Conservation (phyloP, 2,888 invertebrate species). For the Autographa pulchrina region DNA sequence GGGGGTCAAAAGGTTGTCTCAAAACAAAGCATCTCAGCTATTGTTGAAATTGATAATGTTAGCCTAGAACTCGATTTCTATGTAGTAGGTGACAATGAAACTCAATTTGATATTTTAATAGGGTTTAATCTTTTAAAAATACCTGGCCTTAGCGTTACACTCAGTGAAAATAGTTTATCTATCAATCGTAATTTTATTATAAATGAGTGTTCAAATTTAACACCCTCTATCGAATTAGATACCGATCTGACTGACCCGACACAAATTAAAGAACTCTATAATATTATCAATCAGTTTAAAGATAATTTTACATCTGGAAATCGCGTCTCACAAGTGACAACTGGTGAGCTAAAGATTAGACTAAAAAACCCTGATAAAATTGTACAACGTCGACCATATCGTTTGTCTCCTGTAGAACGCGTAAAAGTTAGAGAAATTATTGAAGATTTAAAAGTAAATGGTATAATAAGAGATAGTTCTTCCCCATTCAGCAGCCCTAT, state of each 20-base stretch:
- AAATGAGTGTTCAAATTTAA: neutral
- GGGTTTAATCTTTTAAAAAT: neutral
- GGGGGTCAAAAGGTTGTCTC: no score
- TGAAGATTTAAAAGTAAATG: neutral
- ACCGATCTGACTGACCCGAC: neutral
- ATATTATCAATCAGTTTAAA: constrained; percentile 10
- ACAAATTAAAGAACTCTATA: constrained; percentile 3
- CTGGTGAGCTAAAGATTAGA: neutral
- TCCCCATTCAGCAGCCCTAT: neutral
- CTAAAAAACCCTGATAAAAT: neutral
- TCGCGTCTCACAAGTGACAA: constrained; percentile 3
- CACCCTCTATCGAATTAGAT: neutral
- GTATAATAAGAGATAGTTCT: constrained; percentile 6
- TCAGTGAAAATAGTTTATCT: neutral
- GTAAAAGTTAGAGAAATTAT: neutral
- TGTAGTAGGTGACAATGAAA: constrained; percentile 7
- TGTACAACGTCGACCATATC: neutral
- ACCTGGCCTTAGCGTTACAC: constrained; percentile 5
- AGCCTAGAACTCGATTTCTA: neutral
- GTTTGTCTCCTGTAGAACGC: neutral
- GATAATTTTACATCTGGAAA: constrained; percentile 1
- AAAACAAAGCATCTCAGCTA: no score
- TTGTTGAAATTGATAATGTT: no score
- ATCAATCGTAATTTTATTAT: neutral
- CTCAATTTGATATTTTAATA: constrained; percentile 13